Base-by-base conservation (phyloP, 2,888 invertebrate species). In the Coelogynopora nodosa region DNA sequence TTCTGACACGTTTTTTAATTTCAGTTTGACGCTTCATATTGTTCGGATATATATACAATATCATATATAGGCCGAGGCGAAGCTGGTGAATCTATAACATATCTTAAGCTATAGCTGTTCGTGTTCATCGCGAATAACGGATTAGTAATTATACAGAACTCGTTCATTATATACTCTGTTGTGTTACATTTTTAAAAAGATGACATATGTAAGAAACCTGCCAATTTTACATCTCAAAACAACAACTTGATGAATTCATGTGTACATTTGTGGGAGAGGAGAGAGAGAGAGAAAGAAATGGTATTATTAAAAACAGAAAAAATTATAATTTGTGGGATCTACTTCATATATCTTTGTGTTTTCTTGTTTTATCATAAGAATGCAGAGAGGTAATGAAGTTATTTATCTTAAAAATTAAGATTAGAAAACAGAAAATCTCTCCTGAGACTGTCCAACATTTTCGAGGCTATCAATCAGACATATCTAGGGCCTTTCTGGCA, bases 381-480 rank as follows among this genome's bases (percentile, higher is more conserved):
- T 74, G 74, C 74, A 74, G 74, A 10, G 49, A 74, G 74, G 10
- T 74, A 74, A 74, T 74, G 74, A 74, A 74, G 74, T 23, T 74
- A 74, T 74, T 74, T 74, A 74, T 74, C 74, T 74, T 74, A 74
- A 74, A 74, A 74, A 74, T 13, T 74, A 74, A 74, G 74, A 74
- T 74, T 74, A 74, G 74, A 26, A 74, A 74, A 74, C 74, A 23
- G 23, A 23, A 26, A 74, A 26, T 13, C 10, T 74, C 74, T 74
- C 74, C 74, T 23, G 74, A 26, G 74, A 23, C 74, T 74, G 23
- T 13, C 5, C 5, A 23, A 5, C 74, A 74, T 74, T 74, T 23
- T 23, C 74, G 18, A 49, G 23, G 74, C 74, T 74, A 74, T 74
- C 74, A 74, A 74, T 74, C 74, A 74, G 74, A 13, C 74, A 13